Evolutionary conservation across 2,797 vertebrate genomes (phyloP), one percentile per base, ranked within the genome.

Genomic region (Xenops minutus): DNA sequence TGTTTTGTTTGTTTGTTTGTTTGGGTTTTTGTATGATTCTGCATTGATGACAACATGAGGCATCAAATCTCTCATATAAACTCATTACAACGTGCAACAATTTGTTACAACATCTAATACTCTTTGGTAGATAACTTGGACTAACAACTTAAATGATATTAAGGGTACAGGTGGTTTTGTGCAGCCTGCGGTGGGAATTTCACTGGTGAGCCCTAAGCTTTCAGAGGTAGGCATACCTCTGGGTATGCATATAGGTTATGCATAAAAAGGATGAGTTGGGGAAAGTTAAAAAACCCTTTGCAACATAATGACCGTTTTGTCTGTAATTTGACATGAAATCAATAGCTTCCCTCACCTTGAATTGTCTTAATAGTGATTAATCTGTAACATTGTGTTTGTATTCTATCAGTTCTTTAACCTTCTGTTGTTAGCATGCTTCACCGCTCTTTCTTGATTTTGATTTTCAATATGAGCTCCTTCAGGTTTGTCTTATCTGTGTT

Each of bases 1-100:
- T 2, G 1, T 77, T 5, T 0, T 22, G 62, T 52, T 52, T 2
- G 1, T 82, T 7, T 22, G 8, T 71, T 64, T 52, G 1, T 77
- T 5, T 0, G n/a, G n/a, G n/a, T 22, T 22, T 74, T 61, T 48
- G 52, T 1, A 1, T 85, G 6, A n/a, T 74, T 83, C 39, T 62
- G 2, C 39, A 34, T 66, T 62, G 27, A 41, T 54, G 46, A 66
- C 5, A 85, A 55, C 4, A 36, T 11, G 19, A 63, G 16, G 9
- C 29, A 76, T 23, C 29, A 46, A 52, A 76, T 49, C 48, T 49
- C 7, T 85, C 43, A 36, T 61, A n/a, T 4, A 37, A 79, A 5
- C 6, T 72, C 2, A 2, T 66, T 51, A 51, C 37, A 92, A 52
- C 7, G 3, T 12, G 12, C n/a, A 43, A 83, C 3, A 56, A 41